phyloP scores from a whole-genome alignment of 2,113 vertebrate species.

The Gorsachius goisagi region DNA sequence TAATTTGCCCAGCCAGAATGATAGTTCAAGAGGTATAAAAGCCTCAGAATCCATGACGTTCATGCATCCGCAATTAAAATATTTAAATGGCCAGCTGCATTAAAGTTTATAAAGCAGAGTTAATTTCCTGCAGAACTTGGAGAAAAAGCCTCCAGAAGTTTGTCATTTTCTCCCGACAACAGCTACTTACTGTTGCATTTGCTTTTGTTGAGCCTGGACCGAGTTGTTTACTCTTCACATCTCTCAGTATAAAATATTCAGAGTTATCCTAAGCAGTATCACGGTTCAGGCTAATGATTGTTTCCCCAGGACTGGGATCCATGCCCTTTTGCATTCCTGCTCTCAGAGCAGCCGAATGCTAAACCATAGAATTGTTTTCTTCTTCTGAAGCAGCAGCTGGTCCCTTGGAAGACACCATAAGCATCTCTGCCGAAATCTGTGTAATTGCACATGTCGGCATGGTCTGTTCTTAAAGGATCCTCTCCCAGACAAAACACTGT shows the following conservation, averaged over 20 bases:
- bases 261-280: constrained; percentile 8
- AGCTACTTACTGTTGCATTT: neutral
- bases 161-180: neutral
- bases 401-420: constrained; percentile 66
- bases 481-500: constrained; percentile 59
- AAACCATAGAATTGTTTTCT: constrained; percentile 46
- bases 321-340: constrained; percentile 54
- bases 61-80: neutral
- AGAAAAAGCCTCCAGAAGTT: neutral
- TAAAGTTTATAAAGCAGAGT: neutral
- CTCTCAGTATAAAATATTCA: constrained; percentile 28
- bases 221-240: neutral
- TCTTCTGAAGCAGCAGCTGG: constrained; percentile 60
- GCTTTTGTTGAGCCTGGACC: neutral
- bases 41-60: neutral
- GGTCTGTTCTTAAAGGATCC: constrained; percentile 33
- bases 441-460: constrained; percentile 57
- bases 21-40: constrained; percentile 9
- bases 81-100: neutral
- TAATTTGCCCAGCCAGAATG: neutral
- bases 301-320: constrained; percentile 43
- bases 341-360: constrained; percentile 44
- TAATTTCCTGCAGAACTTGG: neutral
- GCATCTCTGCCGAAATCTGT: constrained; percentile 53
- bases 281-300: neutral